A percentile compares a stretch with the other conserved stretches of the same genome.
Evolutionary conservation across 2,797 vertebrate species (phyloP).

Genomic region (Philypnodon macrostomus): DNA sequence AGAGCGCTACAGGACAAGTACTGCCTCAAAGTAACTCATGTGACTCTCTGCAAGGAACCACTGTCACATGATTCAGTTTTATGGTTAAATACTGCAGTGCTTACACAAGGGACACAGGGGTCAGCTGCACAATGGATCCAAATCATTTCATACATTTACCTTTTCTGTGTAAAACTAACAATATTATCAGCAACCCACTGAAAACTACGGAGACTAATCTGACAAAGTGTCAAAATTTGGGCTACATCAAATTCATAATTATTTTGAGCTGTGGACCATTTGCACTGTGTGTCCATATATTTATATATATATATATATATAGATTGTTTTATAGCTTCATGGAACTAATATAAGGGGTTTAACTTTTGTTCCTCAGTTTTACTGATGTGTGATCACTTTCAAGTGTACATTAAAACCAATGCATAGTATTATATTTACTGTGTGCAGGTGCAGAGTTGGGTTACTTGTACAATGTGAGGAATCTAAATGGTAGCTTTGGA

Average conservation of each 20-base stretch:
- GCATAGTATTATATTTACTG: slow-evolving; percentile 21
- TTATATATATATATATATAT: too few species aligned
- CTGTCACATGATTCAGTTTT: not conserved
- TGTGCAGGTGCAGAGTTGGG: not conserved
- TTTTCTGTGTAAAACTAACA: too few species aligned
- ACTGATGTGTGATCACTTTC: not conserved
- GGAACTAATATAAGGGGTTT: slow-evolving; percentile 19
- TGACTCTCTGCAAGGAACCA: slow-evolving; percentile 16
- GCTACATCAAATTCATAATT: too few species aligned
- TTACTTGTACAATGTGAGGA: slow-evolving; percentile 6
- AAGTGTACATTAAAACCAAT: slow-evolving; percentile 13
- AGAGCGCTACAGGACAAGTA: slow-evolving; percentile 20
- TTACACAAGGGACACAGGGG: not conserved
- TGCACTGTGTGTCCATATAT: too few species aligned
- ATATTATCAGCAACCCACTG: too few species aligned
- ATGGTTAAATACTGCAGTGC: too few species aligned
- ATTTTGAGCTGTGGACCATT: too few species aligned
- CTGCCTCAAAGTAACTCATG: slow-evolving; percentile 7
- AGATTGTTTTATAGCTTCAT: slow-evolving; percentile 19
- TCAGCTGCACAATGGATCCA: too few species aligned
- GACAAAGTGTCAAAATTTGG: too few species aligned
- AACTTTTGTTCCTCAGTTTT: not conserved
- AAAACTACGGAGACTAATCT: too few species aligned
- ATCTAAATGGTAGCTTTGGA: slow-evolving; percentile 13
- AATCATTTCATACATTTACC: too few species aligned